Percentiles rank a stretch among this genome's conserved stretches.
phyloP scores from a whole-genome alignment of 2,888 invertebrate genomes.

The Eupithecia subfuscata region DNA sequence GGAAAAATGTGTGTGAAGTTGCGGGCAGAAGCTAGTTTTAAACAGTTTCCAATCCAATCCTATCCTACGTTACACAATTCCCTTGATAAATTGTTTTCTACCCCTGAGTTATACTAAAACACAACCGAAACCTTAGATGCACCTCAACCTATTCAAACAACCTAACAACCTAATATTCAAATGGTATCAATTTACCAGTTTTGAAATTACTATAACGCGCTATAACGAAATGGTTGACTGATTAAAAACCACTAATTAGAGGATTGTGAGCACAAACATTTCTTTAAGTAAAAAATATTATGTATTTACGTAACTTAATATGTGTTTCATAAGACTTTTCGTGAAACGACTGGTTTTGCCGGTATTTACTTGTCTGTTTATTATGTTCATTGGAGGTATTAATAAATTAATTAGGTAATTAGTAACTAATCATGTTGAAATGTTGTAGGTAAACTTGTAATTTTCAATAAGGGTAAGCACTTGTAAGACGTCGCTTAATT shows the following conservation, averaged over 20 bases:
- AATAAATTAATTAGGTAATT: constrained; percentile 12
- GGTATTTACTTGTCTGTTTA: constrained; percentile 25
- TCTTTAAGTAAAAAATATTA: not conserved
- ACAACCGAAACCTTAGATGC: not conserved
- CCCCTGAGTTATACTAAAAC: not conserved
- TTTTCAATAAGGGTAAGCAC: not conserved
- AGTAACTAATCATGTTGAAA: not conserved
- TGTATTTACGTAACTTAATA: constrained; percentile 22
- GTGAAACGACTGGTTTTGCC: constrained; percentile 29
- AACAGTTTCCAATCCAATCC: no score
- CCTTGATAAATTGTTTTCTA: not conserved
- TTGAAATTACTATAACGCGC: constrained; percentile 1
- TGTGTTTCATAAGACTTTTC: constrained; percentile 29
- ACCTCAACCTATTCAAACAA: no score
- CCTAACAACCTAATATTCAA: no score
- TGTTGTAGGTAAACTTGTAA: not conserved
- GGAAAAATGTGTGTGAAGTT: not conserved
- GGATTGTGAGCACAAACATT: not conserved
- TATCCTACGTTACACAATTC: not conserved
- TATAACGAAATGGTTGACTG: not conserved
- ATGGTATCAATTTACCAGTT: not conserved
- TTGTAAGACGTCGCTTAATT: not conserved
- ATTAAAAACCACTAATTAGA: constrained; percentile 15
- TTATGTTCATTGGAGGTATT: constrained; percentile 6
- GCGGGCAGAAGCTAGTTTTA: not conserved